A percentile compares a stretch with the other conserved stretches of the same genome.
Conservation (phyloP, 2,113 vertebrate species). For the Catharus fuscescens region DNA sequence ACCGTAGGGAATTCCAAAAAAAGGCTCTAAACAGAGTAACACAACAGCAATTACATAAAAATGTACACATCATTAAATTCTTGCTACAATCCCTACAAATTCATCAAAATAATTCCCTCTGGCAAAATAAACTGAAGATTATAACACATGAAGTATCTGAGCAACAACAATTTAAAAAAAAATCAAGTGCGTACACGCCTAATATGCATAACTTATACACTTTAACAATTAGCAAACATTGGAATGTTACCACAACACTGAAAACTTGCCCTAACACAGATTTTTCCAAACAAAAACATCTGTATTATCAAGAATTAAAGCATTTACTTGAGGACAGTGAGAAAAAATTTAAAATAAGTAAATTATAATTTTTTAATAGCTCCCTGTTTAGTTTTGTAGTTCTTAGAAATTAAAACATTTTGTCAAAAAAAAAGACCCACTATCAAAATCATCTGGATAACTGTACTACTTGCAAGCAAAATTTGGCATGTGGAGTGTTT, state of each 20-base stretch:
- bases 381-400: not conserved
- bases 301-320: not conserved
- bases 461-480: fast-evolving
- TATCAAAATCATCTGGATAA: not conserved
- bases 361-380: not conserved
- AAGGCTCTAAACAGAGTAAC: not conserved
- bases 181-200: constrained; percentile 51
- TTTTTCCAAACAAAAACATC: constrained; percentile 36
- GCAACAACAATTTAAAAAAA: not conserved
- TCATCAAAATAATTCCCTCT: not conserved
- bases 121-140: not conserved
- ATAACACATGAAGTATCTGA: not conserved
- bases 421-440: not conserved
- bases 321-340: not conserved
- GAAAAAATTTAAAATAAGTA: not conserved
- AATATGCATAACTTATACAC: constrained; percentile 44
- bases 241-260: constrained; percentile 56
- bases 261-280: constrained; percentile 52
- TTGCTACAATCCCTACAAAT: not conserved
- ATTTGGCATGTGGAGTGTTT: not conserved
- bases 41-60: not conserved
- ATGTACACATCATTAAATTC: not conserved
- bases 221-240: constrained; percentile 31
- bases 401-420: not conserved
- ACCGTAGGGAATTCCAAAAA: not conserved